These are phyloP conservation scores for Galagoides demidoff DNA, from an alignment of 2,797 vertebrate genomes.

Conservation along the genomic window DNA sequence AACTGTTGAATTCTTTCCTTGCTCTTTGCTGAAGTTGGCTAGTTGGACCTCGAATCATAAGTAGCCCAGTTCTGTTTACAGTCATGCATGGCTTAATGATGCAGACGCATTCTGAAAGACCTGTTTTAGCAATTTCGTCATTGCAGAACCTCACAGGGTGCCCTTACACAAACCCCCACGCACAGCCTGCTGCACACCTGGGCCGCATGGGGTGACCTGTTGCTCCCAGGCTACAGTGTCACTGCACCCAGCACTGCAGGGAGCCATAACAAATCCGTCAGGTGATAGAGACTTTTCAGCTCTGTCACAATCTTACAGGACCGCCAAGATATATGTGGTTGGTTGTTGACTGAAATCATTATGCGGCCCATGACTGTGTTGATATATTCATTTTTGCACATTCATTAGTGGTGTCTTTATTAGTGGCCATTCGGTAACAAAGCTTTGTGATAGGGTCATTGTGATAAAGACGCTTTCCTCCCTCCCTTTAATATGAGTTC, in stretches of 20 bases:
- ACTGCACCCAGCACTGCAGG: background rate
- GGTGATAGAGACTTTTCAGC: background rate
- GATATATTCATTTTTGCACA: background rate
- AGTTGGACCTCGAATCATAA: constrained; percentile 43
- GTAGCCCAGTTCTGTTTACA: background rate
- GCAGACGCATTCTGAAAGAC: background rate
- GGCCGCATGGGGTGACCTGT: background rate
- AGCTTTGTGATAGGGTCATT: constrained; percentile 35
- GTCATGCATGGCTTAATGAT: background rate
- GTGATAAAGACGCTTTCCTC: background rate
- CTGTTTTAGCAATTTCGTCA: background rate
- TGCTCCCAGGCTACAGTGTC: background rate
- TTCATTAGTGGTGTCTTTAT: constrained; percentile 39
- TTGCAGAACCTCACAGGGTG: background rate
- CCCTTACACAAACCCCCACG: background rate
- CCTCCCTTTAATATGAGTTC: background rate
- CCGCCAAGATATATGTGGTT: background rate
- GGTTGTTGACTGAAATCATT: background rate
- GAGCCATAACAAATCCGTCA: background rate
- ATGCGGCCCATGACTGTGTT: background rate
- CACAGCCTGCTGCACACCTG: background rate
- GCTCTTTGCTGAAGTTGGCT: constrained; percentile 69
- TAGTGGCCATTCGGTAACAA: background rate
- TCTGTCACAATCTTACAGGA: background rate
- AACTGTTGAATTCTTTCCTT: constrained; percentile 70